Evolutionary conservation across 2,113 vertebrate genomes (phyloP).

Genomic region (Syngnathus floridae): DNA sequence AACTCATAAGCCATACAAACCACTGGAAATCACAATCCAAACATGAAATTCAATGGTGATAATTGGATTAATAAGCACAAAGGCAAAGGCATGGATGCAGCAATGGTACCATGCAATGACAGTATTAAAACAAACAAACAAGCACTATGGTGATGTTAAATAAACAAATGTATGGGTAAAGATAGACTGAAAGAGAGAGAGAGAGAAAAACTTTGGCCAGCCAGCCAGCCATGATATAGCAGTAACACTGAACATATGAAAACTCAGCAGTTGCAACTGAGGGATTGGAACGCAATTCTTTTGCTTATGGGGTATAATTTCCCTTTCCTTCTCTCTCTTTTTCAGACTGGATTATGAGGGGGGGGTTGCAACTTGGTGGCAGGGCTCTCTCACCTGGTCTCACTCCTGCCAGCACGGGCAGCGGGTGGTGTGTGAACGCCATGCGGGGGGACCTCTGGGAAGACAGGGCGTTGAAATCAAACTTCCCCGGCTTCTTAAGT

Average conservation of each 20-base stretch:
- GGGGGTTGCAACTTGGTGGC: slow-evolving; percentile 58
- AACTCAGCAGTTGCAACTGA: slow-evolving; percentile 48
- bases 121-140: slow-evolving; percentile 59
- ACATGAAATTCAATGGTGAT: not conserved
- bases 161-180: slow-evolving; percentile 51
- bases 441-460: slow-evolving; percentile 91
- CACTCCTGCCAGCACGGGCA: slow-evolving; percentile 95
- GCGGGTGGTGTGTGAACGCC: slow-evolving; percentile 95
- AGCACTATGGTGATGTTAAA: slow-evolving; percentile 48
- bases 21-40: slow-evolving; percentile 14
- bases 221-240: slow-evolving; percentile 45
- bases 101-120: slow-evolving; percentile 54
- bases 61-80: slow-evolving; percentile 30
- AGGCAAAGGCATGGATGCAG: slow-evolving; percentile 50
- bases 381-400: slow-evolving; percentile 87
- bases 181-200: slow-evolving; percentile 65
- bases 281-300: slow-evolving; percentile 29
- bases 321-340: slow-evolving; percentile 69
- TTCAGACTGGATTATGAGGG: slow-evolving; percentile 38
- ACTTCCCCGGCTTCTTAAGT: slow-evolving; percentile 96
- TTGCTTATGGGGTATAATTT: slow-evolving; percentile 31
- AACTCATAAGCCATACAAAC: slow-evolving; percentile 11
- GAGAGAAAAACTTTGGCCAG: slow-evolving; percentile 57
- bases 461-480: slow-evolving; percentile 92
- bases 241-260: slow-evolving; percentile 49